Conservation (phyloP, 2,797 vertebrate genomes). For the Falco cherrug region DNA sequence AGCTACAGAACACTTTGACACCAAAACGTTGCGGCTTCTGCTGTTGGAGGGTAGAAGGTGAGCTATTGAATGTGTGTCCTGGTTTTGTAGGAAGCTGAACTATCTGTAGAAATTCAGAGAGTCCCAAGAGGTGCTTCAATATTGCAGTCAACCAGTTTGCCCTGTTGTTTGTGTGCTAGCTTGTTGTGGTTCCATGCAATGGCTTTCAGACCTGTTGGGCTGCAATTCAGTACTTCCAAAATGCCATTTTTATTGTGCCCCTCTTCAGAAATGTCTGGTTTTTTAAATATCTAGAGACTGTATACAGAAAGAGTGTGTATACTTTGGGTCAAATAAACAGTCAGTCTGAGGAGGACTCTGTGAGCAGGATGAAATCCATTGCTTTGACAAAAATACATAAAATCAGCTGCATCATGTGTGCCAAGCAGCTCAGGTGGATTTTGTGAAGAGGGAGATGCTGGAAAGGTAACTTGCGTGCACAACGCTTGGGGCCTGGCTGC, state of each 20-base stretch:
- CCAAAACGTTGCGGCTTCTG: neutral
- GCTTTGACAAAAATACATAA: neutral
- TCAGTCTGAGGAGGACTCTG: neutral
- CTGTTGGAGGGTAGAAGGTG: neutral
- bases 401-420: rapidly evolving
- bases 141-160: neutral
- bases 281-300: neutral
- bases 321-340: neutral
- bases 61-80: neutral
- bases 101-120: neutral
- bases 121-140: neutral
- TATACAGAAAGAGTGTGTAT: neutral
- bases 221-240: neutral
- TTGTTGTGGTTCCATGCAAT: neutral
- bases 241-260: neutral
- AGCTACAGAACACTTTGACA: neutral
- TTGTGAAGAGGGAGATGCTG: neutral
- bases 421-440: neutral
- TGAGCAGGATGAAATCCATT: neutral
- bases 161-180: neutral
- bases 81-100: neutral
- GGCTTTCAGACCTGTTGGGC: neutral
- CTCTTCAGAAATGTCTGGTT: neutral
- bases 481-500: neutral
- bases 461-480: neutral